Evolutionary conservation across 2,797 vertebrate species (phyloP).

Genomic region (Enteromius anoplus): DNA sequence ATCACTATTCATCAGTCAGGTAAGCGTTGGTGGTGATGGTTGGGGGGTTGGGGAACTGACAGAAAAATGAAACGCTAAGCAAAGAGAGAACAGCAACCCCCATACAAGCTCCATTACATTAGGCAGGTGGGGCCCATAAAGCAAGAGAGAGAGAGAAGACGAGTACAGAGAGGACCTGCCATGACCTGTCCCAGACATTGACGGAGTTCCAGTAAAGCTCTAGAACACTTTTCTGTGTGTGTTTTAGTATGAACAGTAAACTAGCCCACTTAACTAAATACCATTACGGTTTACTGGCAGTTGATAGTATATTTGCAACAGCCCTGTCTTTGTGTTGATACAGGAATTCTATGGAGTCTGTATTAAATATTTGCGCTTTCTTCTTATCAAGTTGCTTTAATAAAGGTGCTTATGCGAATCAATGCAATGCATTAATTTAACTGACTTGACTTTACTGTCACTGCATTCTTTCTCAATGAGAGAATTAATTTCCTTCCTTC

Average conservation of each 20-base stretch:
- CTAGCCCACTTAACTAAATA: neutral
- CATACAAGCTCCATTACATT: conserved; percentile 57
- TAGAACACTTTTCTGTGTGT: conserved; percentile 35
- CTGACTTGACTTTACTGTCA: neutral
- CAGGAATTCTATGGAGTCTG: neutral
- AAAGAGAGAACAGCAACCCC: conserved; percentile 55
- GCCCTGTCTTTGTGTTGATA: neutral
- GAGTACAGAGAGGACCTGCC: conserved; percentile 70
- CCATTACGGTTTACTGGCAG: neutral
- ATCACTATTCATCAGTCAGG: neutral
- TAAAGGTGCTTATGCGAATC: neutral
- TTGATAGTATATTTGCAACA: neutral
- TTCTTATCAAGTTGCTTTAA: neutral
- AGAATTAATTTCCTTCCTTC: neutral
- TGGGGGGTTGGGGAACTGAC: conserved; percentile 9
- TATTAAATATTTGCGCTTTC: conserved; percentile 18
- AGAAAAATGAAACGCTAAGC: conserved; percentile 18
- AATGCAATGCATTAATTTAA: neutral
- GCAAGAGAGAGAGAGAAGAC: conserved; percentile 45
- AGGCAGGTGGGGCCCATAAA: conserved; percentile 80
- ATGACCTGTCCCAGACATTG: conserved; percentile 79
- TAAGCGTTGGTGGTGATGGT: neutral
- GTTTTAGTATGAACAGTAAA: neutral
- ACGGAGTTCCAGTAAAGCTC: conserved; percentile 74
- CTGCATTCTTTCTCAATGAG: neutral